Percentiles rank a stretch among this genome's conserved stretches.
These are phyloP conservation scores for Phrynosoma blainvillii DNA, from an alignment of 2,113 vertebrate species.

Conservation along the genomic window DNA sequence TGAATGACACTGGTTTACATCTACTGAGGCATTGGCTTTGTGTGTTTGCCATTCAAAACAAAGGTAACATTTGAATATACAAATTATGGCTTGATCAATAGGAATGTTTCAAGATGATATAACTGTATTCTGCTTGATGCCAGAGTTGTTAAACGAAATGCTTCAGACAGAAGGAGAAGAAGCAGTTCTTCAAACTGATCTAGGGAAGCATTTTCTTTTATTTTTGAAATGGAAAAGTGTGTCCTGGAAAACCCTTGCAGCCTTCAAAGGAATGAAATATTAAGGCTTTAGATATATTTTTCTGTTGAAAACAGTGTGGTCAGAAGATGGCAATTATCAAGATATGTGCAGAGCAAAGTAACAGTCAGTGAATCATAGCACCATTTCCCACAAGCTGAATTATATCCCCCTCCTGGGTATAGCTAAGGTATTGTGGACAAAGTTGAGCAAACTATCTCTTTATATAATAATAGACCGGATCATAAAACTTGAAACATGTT, in stretches of 20 bases:
- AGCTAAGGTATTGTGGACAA: slow-evolving; percentile 28
- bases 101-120: not conserved
- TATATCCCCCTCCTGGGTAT: not conserved
- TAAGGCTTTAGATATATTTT: slow-evolving; percentile 5
- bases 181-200: slow-evolving; percentile 33
- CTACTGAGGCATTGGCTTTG: not conserved
- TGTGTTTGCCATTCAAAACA: slow-evolving; percentile 6
- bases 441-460: slow-evolving; percentile 40
- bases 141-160: slow-evolving; percentile 8
- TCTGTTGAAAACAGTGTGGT: slow-evolving; percentile 10
- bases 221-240: not conserved
- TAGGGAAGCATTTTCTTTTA: not conserved
- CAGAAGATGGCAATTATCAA: slow-evolving; percentile 24
- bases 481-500: slow-evolving; percentile 9
- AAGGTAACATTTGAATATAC: not conserved
- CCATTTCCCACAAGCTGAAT: slow-evolving; percentile 34
- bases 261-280: slow-evolving; percentile 21
- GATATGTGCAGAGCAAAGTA: not conserved
- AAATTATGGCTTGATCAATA: slow-evolving; percentile 6
- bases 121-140: slow-evolving; percentile 17
- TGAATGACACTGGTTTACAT: not conserved
- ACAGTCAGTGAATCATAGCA: slow-evolving; percentile 5
- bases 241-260: slow-evolving; percentile 14
- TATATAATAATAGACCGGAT: slow-evolving; percentile 29
- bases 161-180: slow-evolving; percentile 1